phyloP scores from a whole-genome alignment of 2,113 vertebrate genomes.

The Ranitomeya variabilis region DNA sequence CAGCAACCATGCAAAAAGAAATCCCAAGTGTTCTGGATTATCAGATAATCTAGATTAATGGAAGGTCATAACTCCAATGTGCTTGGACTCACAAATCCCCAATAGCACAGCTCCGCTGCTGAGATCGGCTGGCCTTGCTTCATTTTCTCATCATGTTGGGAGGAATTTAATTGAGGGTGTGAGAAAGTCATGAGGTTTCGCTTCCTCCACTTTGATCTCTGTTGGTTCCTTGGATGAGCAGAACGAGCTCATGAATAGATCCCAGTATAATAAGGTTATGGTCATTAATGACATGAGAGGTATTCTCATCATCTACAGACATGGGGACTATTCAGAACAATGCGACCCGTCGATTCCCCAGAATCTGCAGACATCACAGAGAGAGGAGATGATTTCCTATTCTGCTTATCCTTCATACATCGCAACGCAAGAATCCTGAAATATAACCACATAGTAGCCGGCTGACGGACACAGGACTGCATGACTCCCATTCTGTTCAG shows the following conservation, averaged over 20 bases:
- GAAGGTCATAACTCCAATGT: neutral
- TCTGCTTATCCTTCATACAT: no score
- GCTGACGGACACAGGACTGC: no score
- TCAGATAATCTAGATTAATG: no score
- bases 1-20: no score
- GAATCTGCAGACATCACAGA: neutral
- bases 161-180: conserved; percentile 18
- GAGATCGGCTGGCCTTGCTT: neutral
- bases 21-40: no score
- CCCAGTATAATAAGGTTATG: neutral
- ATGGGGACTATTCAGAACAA: neutral
- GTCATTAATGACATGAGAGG: neutral
- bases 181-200: neutral
- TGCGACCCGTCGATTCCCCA: no score
- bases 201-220: conserved; percentile 11
- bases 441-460: no score
- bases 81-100: neutral
- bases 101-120: neutral
- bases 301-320: neutral
- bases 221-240: neutral
- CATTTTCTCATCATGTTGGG: neutral
- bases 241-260: neutral
- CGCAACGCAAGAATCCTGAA: no score
- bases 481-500: no score
- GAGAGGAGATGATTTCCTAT: neutral